A percentile compares a stretch with the other conserved stretches of the same genome.
These are phyloP conservation scores for Tetanocera ferruginea DNA, from an alignment of 2,888 invertebrate genomes.

Conservation along the genomic window DNA sequence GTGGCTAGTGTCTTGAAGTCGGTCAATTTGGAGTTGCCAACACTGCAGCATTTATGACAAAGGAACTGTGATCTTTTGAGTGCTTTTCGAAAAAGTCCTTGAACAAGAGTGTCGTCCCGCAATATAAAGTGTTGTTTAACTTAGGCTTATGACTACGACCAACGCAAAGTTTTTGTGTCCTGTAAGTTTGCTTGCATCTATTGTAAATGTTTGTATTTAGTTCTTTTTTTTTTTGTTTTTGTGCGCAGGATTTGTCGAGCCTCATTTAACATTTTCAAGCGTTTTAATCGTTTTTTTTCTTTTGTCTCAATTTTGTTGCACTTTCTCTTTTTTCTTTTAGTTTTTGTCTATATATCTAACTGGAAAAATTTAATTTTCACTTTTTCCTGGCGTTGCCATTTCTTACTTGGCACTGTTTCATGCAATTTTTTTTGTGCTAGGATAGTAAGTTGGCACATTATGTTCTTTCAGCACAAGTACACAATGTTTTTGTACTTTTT, in stretches of 20 bases:
- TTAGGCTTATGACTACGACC: neutral
- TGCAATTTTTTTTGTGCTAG: neutral
- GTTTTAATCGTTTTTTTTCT: neutral
- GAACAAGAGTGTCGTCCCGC: neutral
- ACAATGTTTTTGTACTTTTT: neutral
- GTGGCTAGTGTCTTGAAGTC: neutral
- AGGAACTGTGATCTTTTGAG: neutral
- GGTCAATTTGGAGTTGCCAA: neutral
- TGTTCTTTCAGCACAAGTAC: neutral
- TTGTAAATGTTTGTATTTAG: neutral
- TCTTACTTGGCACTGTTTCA: neutral
- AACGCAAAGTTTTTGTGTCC: neutral
- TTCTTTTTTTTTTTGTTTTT: neutral
- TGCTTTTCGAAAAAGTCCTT: neutral
- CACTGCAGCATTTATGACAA: slow-evolving; percentile 3
- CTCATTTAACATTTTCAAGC: slow-evolving; percentile 10
- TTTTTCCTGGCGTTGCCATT: neutral
- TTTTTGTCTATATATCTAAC: neutral
- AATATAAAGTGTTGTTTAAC: neutral
- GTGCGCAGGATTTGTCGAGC: slow-evolving; percentile 1
- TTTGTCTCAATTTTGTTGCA: neutral
- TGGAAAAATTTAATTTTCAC: neutral
- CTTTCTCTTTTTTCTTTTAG: neutral
- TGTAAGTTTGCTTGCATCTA: too few species aligned
- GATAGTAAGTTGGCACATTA: neutral